Evolutionary conservation across 1,140 invertebrate species (phyloP), one percentile per base, ranked within the genome.

Genomic region (Arctopsyche grandis): DNA sequence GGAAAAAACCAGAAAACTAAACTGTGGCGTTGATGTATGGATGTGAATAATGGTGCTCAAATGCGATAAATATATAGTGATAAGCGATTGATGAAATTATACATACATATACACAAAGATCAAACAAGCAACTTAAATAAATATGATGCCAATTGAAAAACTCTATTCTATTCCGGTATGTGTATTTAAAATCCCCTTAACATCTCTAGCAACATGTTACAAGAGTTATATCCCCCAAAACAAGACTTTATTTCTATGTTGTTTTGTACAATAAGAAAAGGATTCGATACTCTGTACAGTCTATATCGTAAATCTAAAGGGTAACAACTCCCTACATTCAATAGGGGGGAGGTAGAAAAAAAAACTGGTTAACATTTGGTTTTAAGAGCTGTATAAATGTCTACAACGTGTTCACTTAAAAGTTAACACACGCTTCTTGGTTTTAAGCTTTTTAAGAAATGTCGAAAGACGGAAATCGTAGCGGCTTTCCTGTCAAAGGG

Each of bases 281-380:
- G 63, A 66, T 66, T 66, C 63, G 63, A 66, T 66, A 66, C 10
- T 5, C 22, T 26, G 24, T 24, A 66, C 63, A 66, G 9, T n/a
- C 21, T 24, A 66, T 66, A 66, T 66, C 63, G 63, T 66, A 66
- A 66, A 66, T 66, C 63, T 66, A 66, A 22, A 66, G 24, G 63
- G 63, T 52, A 14, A 52, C 19, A 24, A 66, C 63, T 12, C 63
- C 63, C 63, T 66, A 66, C 16, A 52, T 52, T 66, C 63, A 5
- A 26, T 12, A 22, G 24, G 63, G 29, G 29, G 29, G 1, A 38
- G 29, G 29, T 1, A 7, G 7, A 38, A 38, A 26, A 26, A 66
- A 66, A 5, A 9, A 60, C 58, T 60, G 21, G 58, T 60, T 60
- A 66, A 26, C 63, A 66, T 66, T 66, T 22, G 22, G 24, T 66